phyloP scores from a whole-genome alignment of 2,888 invertebrate genomes.

The Erpobdella octoculata region DNA sequence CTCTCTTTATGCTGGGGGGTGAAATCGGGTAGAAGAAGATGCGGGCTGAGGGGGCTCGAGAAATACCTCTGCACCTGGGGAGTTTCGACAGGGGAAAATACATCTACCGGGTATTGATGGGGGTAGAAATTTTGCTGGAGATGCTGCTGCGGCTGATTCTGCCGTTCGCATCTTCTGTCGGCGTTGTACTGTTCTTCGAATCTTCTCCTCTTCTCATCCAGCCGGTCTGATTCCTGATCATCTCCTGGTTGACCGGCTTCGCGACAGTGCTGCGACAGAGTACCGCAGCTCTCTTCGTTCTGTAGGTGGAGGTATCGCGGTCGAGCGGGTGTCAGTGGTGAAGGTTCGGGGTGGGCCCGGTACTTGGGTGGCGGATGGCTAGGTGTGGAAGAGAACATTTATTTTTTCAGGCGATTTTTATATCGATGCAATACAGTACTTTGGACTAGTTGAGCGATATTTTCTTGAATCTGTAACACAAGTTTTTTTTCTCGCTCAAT shows the following conservation, averaged over 20 bases:
- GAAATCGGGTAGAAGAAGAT: slow-evolving; percentile 22
- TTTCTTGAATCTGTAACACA: too few species aligned
- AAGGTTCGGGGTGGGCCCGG: neutral
- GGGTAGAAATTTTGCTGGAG: neutral
- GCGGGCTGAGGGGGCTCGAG: slow-evolving; percentile 23
- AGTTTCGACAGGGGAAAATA: slow-evolving; percentile 6
- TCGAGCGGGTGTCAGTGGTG: slow-evolving; percentile 9
- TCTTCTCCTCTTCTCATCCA: too few species aligned
- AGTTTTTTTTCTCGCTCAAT: too few species aligned
- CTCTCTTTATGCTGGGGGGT: neutral
- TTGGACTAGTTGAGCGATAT: too few species aligned
- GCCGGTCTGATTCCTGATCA: neutral
- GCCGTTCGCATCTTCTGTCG: neutral
- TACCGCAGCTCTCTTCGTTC: neutral
- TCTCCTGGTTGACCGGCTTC: neutral
- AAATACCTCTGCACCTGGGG: slow-evolving; percentile 16
- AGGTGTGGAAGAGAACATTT: slow-evolving; percentile 4
- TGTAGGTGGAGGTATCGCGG: slow-evolving; percentile 13
- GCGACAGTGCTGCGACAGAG: neutral
- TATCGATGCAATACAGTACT: neutral
- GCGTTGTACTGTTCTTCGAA: neutral
- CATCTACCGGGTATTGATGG: neutral
- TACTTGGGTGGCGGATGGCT: slow-evolving; percentile 21
- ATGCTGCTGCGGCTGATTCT: neutral
- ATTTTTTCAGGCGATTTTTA: neutral